A percentile compares a stretch with the other conserved stretches of the same genome.
These are phyloP conservation scores for Prolemur simus DNA, from an alignment of 2,113 vertebrate species.

Conservation along the genomic window DNA sequence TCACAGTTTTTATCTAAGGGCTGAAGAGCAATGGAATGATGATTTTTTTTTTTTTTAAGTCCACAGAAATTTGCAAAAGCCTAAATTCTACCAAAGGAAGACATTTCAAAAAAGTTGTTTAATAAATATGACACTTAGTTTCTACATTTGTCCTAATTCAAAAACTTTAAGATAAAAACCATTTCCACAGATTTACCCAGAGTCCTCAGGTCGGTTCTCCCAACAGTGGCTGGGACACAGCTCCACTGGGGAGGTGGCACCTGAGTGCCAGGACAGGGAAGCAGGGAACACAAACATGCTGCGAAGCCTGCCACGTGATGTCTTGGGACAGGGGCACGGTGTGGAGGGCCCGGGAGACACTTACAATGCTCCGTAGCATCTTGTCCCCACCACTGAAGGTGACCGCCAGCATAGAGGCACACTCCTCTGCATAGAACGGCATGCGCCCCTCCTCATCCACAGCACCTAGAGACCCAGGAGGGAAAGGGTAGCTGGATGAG, in stretches of 20 bases:
- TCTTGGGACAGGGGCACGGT: too few relatives aligned
- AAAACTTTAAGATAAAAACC: neutral
- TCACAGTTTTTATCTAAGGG: neutral
- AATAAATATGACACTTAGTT: neutral
- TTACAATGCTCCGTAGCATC: slow-evolving; percentile 94
- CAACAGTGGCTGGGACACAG: too few relatives aligned
- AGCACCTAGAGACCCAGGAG: slow-evolving; percentile 85
- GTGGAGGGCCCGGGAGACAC: slow-evolving; percentile 41
- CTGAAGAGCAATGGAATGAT: neutral
- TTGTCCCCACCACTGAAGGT: slow-evolving; percentile 96
- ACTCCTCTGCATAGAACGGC: slow-evolving; percentile 97
- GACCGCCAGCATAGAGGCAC: slow-evolving; percentile 96
- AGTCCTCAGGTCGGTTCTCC: neutral
- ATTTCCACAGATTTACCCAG: neutral
- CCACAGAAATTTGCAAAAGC: neutral
- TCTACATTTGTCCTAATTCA: neutral
- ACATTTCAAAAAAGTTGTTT: neutral
- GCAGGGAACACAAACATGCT: neutral
- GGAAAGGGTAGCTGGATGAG: neutral
- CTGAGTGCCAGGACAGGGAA: neutral
- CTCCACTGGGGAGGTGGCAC: neutral
- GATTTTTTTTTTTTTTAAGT: neutral
- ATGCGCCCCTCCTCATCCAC: slow-evolving; percentile 94
- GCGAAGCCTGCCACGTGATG: neutral
- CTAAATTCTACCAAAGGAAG: neutral